A percentile compares a stretch with the other conserved stretches of the same genome.
Conservation (phyloP, 1,140 invertebrate species). For the Thaumetopoea pityocampa region DNA sequence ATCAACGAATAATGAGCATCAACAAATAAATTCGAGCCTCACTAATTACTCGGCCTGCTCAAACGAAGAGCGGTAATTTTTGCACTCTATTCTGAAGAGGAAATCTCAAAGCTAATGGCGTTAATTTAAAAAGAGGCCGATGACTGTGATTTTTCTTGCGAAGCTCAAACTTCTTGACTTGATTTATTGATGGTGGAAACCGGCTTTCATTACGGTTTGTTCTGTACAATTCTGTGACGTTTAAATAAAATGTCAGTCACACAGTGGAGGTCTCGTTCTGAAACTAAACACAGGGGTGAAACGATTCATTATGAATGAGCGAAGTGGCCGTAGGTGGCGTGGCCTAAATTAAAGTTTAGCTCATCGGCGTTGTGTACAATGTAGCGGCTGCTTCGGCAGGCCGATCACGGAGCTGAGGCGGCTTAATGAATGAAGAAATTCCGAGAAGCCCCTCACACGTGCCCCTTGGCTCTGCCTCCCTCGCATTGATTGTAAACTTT, state of each 20-base stretch:
- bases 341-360: constrained; percentile 64
- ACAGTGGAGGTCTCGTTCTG: constrained; percentile 35
- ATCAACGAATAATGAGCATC: constrained; percentile 75
- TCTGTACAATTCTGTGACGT: constrained; percentile 20
- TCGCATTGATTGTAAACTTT: constrained; percentile 31
- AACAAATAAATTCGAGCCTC: constrained; percentile 77
- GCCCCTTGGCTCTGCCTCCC: constrained; percentile 17
- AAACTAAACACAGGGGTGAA: constrained; percentile 64
- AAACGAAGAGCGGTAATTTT: constrained; percentile 69
- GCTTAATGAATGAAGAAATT: constrained; percentile 66
- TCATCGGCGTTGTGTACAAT: constrained; percentile 49
- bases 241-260: constrained; percentile 57
- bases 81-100: constrained; percentile 66
- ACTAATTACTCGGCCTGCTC: constrained; percentile 73
- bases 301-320: constrained; percentile 55
- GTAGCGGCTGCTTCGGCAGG: constrained; percentile 42
- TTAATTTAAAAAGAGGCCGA: constrained; percentile 71
- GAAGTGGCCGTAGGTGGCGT: constrained; percentile 42
- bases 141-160: constrained; percentile 70
- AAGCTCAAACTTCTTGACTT: constrained; percentile 47
- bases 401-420: constrained; percentile 52
- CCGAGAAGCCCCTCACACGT: constrained; percentile 37
- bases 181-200: constrained; percentile 58
- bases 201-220: constrained; percentile 25
- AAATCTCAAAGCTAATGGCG: constrained; percentile 69